A percentile compares a stretch with the other conserved stretches of the same genome.
Conservation (phyloP, 2,888 invertebrate genomes). For the Cantharis flavilabris region DNA sequence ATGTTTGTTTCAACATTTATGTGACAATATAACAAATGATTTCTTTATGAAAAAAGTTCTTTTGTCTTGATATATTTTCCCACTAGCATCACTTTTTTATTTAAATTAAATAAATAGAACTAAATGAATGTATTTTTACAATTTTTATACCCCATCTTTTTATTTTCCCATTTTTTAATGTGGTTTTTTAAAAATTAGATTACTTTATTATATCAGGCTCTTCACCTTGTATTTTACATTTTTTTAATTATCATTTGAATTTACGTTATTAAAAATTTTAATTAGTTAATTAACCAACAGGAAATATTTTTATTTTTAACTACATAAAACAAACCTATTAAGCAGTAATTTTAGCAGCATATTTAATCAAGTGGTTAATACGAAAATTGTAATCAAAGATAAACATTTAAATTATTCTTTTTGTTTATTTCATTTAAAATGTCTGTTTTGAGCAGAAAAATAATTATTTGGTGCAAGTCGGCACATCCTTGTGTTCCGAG, state of each 20-base stretch:
- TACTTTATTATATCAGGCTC: background rate
- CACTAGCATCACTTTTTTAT: background rate
- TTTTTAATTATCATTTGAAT: background rate
- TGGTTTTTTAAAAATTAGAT: background rate
- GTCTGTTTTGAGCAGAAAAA: background rate
- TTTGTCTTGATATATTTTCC: background rate
- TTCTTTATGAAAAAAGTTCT: background rate
- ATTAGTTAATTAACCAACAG: background rate
- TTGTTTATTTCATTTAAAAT: background rate
- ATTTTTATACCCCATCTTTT: no score
- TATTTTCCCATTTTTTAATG: no score
- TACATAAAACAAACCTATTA: background rate
- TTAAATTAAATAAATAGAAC: no score
- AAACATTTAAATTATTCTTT: background rate
- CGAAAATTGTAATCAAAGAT: background rate
- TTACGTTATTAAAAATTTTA: background rate
- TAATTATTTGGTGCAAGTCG: background rate
- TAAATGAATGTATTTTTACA: no score
- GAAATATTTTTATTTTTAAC: background rate
- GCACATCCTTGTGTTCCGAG: background rate
- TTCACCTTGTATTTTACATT: background rate
- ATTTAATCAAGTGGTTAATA: background rate
- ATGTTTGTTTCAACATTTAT: background rate
- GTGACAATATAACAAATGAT: background rate
- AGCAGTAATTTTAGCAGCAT: background rate